Evolutionary conservation across 2,113 vertebrate genomes (phyloP), one percentile per base, ranked within the genome.

Genomic region (Turdus rufiventris): DNA sequence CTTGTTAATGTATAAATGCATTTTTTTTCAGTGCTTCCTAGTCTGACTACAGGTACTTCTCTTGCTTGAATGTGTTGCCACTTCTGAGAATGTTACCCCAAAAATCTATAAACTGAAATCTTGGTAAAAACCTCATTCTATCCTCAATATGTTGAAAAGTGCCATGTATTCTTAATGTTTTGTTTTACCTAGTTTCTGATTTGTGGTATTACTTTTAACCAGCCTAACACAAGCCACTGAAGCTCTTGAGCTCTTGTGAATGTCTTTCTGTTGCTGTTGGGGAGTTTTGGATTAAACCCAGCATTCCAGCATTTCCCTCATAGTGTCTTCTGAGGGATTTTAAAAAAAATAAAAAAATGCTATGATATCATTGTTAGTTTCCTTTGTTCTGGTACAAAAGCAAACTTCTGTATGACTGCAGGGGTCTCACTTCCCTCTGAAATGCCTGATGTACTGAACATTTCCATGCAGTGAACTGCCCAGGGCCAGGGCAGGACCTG

Each of bases 221-320:
- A 60, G 10, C 31, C 54, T 47, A 51, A 43, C 40, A 43, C 8
- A 72, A 75, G 45, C 26, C 36, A 23, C 17, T 70, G 54, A 65
- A 79, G 28, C 20, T 50, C 10, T 38, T 31, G 9, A 79, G 31
- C 20, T 50, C 10, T 33, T 31, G 9, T 48, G 51, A 82, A 12
- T 62, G 13, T 76, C 33, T 28, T 54, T 45, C 3, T 48, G 9
- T 20, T 29, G 29, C 38, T 53, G 25, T 72, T 36, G 24, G 43
- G 62, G 33, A 18, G 12, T 5, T 85, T 95, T 89, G 70, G 33
- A 48, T 65, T 38, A 70, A 61, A 21, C 18, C 7, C 8, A 29
- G 13, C 0, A 2, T 79, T 82, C 7, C 8, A 29, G 13, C 0
- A 2, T 79, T 82, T 87, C 13, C 19, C 10, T 12, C 6, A 28